phyloP scores from a whole-genome alignment of 64 coral and sea anemone species.

The Actinia tenebrosa region DNA sequence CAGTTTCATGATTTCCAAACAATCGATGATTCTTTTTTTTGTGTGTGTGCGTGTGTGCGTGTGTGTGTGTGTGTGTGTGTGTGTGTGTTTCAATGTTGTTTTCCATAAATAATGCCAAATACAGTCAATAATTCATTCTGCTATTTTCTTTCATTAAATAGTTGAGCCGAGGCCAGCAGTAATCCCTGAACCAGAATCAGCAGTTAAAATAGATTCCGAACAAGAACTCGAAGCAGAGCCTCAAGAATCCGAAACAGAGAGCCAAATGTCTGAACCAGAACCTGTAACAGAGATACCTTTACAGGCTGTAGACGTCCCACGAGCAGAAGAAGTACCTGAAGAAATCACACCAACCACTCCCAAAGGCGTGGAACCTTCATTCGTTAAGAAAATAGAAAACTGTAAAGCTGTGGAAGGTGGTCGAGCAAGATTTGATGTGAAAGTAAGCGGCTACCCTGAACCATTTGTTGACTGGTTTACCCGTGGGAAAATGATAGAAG shows the following conservation, averaged over 20 bases:
- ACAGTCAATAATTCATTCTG: background rate
- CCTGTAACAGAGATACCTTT: background rate
- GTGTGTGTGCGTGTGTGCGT: no score
- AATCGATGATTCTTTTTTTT: no score
- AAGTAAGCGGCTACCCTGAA: constrained; percentile 41
- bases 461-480: constrained; percentile 40
- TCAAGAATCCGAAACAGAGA: background rate
- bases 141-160: background rate
- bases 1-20: no score
- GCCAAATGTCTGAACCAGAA: background rate
- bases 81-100: background rate
- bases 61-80: no score
- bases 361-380: background rate
- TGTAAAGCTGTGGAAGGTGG: constrained; percentile 11
- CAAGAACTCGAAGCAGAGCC: constrained; percentile 1
- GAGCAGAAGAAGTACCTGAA: background rate
- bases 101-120: background rate
- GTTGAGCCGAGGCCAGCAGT: background rate
- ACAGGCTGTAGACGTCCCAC: background rate
- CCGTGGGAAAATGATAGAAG: constrained; percentile 31
- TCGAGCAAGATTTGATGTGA: constrained; percentile 43
- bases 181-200: background rate
- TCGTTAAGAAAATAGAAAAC: constrained; percentile 6
- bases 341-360: background rate
- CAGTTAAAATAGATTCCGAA: background rate